Base-by-base conservation (phyloP, 2,888 invertebrate genomes). In the Aphidoletes aphidimyza region DNA sequence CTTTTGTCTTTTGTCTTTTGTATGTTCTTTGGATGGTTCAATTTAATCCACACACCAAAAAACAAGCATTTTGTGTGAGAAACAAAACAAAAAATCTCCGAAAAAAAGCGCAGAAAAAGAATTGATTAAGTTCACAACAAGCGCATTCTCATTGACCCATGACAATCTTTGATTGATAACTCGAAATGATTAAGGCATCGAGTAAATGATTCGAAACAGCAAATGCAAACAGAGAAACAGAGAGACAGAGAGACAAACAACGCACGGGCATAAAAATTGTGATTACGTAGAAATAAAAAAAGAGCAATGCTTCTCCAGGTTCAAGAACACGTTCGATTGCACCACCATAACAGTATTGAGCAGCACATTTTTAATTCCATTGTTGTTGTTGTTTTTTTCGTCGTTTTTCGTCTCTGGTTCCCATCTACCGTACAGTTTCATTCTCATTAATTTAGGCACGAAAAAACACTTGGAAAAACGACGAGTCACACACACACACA, bases 161-260 rank as follows among this genome's bases (percentile, higher is more conserved):
- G 69, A 69, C 69, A 14, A 30, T 69, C 69, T 34, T 69, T 30
- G 34, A 69, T 69, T 69, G 69, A 69, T 69, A 69, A 69, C 69
- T 69, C 34, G 47, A 54, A 54, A 54, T 54, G 54, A 30, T 69
- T 69, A 69, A 14, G n/a, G 34, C 69, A 69, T 22, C 22, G 54
- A 54, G 26, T 11, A 22, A 30, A 54, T 26, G 22, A 26, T 54
- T 54, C 54, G 26, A 54, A 47, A 54, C 5, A 26, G 22, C n/a
- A 22, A 54, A 49, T 49, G 49, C 6, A 6, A 26, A n/a, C 2
- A 54, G 6, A n/a, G 54, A 54, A 54, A n/a, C n/a, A 8, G 3
- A 54, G 26, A 3, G 26, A 26, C 9, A 17, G 19, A 47, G 19
- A 6, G 19, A 47, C 9, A 47, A 47, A 6, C 8, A 47, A 47